These are phyloP conservation scores for Clostera curtula DNA, from an alignment of 2,888 invertebrate species.

Conservation along the genomic window DNA sequence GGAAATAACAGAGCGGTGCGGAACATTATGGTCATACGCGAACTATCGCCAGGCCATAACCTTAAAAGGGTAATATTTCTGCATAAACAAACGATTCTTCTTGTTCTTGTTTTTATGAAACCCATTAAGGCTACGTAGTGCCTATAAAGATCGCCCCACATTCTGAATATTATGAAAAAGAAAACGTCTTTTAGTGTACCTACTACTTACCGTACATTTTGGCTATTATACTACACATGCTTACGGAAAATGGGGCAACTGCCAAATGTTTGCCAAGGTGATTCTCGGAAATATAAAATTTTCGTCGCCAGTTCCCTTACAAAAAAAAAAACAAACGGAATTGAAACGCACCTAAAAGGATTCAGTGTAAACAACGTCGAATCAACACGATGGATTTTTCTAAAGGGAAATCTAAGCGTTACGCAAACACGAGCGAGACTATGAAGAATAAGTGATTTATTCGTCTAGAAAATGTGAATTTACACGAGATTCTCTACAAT, in stretches of 20 bases:
- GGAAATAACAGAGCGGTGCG: constrained; percentile 50
- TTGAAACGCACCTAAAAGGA: constrained; percentile 50
- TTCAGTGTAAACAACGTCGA: constrained; percentile 60
- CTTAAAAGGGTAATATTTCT: constrained; percentile 41
- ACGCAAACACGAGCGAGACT: constrained; percentile 64
- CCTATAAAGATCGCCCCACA: constrained; percentile 5
- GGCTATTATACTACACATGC: too few relatives aligned
- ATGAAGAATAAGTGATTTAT: too few relatives aligned
- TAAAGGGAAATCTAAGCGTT: constrained; percentile 57
- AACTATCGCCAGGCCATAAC: constrained; percentile 47
- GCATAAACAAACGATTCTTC: constrained; percentile 44
- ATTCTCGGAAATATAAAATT: constrained; percentile 7
- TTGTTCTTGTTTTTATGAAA: constrained; percentile 24
- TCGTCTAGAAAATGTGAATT: too few relatives aligned
- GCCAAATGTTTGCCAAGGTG: too few relatives aligned
- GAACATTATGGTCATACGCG: constrained; percentile 51
- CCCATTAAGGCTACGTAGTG: constrained; percentile 14
- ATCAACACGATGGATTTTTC: constrained; percentile 63
- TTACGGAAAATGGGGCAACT: too few relatives aligned
- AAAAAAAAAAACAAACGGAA: constrained; percentile 32
- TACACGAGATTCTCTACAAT: too few relatives aligned
- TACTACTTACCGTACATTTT: too few relatives aligned
- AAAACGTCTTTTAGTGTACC: too few relatives aligned
- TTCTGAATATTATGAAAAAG: too few relatives aligned
- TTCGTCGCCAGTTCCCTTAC: constrained; percentile 11